Conservation (phyloP, 2,888 invertebrate genomes). For the Athalia circularis region DNA sequence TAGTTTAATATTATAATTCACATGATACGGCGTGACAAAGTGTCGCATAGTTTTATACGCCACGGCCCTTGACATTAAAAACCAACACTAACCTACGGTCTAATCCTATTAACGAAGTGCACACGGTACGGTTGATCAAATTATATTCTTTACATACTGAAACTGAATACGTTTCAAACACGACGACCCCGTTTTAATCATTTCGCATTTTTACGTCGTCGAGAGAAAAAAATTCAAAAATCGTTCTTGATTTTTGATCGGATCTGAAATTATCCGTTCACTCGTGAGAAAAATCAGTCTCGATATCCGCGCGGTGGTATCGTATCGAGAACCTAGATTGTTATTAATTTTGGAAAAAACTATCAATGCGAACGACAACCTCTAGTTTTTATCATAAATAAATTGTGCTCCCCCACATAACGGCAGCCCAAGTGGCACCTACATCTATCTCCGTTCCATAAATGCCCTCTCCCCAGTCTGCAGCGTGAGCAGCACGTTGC, state of each 20-base stretch:
- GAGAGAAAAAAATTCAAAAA: too few relatives aligned
- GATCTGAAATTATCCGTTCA: too few relatives aligned
- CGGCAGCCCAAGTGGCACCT: slow-evolving; percentile 6
- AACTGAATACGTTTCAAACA: not conserved
- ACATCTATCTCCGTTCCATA: slow-evolving; percentile 32
- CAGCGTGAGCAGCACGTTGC: slow-evolving; percentile 1
- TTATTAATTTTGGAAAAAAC: too few relatives aligned
- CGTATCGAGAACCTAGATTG: too few relatives aligned
- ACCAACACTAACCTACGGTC: slow-evolving; percentile 24
- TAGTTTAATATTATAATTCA: too few relatives aligned
- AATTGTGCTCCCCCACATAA: slow-evolving; percentile 16
- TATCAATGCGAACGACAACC: too few relatives aligned
- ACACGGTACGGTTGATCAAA: not conserved
- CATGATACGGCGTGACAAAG: too few relatives aligned
- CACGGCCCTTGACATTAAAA: not conserved
- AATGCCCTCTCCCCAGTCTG: slow-evolving; percentile 7
- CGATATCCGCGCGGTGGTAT: too few relatives aligned
- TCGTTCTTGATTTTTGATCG: too few relatives aligned
- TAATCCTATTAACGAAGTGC: slow-evolving; percentile 20
- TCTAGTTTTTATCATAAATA: not conserved
- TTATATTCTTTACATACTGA: not conserved
- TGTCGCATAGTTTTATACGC: not conserved
- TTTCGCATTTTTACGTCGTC: too few relatives aligned
- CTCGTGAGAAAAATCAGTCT: too few relatives aligned
- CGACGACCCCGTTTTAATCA: too few relatives aligned